Evolutionary conservation across 2,113 vertebrate species (phyloP).

Genomic region (Aspiorhynchus laticeps): DNA sequence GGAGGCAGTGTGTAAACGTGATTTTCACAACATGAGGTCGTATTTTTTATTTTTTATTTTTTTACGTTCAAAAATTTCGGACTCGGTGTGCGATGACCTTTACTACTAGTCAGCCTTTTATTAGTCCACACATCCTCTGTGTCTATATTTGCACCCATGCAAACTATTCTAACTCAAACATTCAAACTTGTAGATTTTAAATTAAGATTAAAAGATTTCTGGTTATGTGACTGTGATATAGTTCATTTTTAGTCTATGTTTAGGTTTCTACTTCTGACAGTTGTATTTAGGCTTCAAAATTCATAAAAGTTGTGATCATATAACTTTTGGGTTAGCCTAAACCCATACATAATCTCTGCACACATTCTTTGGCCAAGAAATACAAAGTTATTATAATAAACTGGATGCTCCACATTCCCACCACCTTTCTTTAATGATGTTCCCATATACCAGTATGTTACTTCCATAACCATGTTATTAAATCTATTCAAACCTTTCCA

Average conservation of each 20-base stretch:
- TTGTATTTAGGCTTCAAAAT: not conserved
- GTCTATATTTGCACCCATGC: not conserved
- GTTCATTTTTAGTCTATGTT: not conserved
- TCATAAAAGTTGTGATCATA: not conserved
- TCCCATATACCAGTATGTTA: not conserved
- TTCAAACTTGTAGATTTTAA: not conserved
- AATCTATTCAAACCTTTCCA: not conserved
- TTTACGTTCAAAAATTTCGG: no score
- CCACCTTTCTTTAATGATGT: not conserved
- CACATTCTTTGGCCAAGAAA: not conserved
- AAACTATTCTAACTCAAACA: not conserved
- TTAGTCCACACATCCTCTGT: not conserved
- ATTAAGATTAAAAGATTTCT: not conserved
- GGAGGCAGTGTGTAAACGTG: no score
- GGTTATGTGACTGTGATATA: not conserved
- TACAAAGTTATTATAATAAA: not conserved
- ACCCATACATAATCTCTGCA: not conserved
- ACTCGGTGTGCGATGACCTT: no score
- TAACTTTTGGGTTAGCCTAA: not conserved
- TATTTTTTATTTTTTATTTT: no score
- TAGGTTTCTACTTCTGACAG: not conserved
- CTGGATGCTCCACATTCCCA: not conserved
- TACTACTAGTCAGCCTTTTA: no score
- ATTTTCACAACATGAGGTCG: no score
- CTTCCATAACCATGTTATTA: not conserved